phyloP scores from a whole-genome alignment of 1,140 invertebrate species.

The fruit fly (Drosophila melanogaster) region Release_6_plus_ISO1_MT NT_033777.3:14469001-14469500 shows the following conservation, averaged over 20 bases:
- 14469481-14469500: conserved; percentile 38
- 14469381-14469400: conserved; percentile 24
- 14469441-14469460: conserved; percentile 70
- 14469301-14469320: conserved; percentile 67
- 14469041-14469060: background rate
- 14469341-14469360: conserved; percentile 82
- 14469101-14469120: conserved; percentile 40
- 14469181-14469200: conserved; percentile 6
- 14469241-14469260: conserved; percentile 30
- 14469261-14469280: conserved; percentile 2
- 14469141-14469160: conserved; percentile 29
- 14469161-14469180: conserved; percentile 4
- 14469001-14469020: conserved; percentile 47
- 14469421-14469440: conserved; percentile 80
- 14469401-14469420: conserved; percentile 62
- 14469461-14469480: conserved; percentile 66
- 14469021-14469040: conserved; percentile 34
- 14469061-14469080: conserved; percentile 71
- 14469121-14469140: conserved; percentile 23
- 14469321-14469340: conserved; percentile 82
- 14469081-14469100: conserved; percentile 68
- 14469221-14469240: conserved; percentile 7
- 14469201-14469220: conserved; percentile 14
- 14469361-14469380: conserved; percentile 41
- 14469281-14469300: conserved; percentile 39